Base-by-base conservation (phyloP, 1,140 invertebrate genomes). In the Pogonognathellus flavescens region DNA sequence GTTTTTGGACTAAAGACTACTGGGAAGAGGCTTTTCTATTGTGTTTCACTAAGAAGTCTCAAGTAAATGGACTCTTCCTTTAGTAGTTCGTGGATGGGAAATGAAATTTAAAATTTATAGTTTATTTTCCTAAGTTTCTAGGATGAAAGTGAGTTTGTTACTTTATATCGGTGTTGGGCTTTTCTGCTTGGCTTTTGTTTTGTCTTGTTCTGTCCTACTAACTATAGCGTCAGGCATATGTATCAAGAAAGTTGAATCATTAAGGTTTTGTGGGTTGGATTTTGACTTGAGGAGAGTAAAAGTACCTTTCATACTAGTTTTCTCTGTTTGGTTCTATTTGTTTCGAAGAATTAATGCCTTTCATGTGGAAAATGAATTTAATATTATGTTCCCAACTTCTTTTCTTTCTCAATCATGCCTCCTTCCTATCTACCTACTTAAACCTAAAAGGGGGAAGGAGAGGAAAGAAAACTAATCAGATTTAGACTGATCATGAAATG, bases 31-130 rank as follows among this genome's bases (percentile, higher is more conserved):
- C 10, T 20, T 10, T 18, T 66, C 20, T 66, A 16, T 11, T 25
- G 62, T 25, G 62, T 13, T 41, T 41, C 31, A 41, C 31, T 3
- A 1, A 41, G 31, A 41, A 41, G 2, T 41, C 6, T 1, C 31
- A 41, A 57, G 11, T 16, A 50, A 76, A 50, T 76, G 70, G 70
- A 76, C 70, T 76, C 70, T 76, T 50, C 70, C 70, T 41, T 70
- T n/a, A n/a, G 53, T 14, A 57, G 53, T 57, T 57, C 2, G 53
- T 57, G 22, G 62, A 22, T 76, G 70, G 70, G 70, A 76, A 76
- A 76, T 76, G 70, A 76, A 31, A 76, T 76, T 76, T 76, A 76
- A 76, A 76, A 76, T 76, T 76, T 76, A 76, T 76, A 76, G 70
- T 76, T 76, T 72, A 72, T 72, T 72, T 72, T 72, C 31, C 25